These are phyloP conservation scores for Entomobrya proxima DNA, from an alignment of 2,888 invertebrate genomes.

Conservation along the genomic window DNA sequence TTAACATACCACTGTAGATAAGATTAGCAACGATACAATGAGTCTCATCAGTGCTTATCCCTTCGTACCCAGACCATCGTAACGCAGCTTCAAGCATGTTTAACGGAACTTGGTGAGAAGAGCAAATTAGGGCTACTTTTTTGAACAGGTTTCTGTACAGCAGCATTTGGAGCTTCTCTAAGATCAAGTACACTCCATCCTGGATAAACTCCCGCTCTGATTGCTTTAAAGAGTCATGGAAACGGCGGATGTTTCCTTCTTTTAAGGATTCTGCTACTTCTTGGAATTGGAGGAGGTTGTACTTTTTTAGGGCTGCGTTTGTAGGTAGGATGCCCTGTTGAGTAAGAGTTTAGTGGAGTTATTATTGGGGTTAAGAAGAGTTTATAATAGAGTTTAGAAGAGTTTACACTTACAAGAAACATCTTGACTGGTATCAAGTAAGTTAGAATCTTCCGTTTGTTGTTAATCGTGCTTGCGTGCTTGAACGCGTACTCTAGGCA, in stretches of 20 bases:
- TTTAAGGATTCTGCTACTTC: conserved; percentile 92
- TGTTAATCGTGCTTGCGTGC: conserved; percentile 87
- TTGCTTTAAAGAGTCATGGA: conserved; percentile 89
- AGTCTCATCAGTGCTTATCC: conserved; percentile 95
- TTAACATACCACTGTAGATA: conserved; percentile 93
- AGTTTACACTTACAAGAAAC: conserved; percentile 84
- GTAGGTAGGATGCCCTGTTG: conserved; percentile 93
- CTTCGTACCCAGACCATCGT: conserved; percentile 86
- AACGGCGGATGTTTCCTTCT: conserved; percentile 89
- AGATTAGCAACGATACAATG: conserved; percentile 97
- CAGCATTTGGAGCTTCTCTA: conserved; percentile 96
- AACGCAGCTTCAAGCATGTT: conserved; percentile 89
- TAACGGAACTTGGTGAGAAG: conserved; percentile 90
- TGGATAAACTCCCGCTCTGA: conserved; percentile 95
- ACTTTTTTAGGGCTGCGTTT: conserved; percentile 87
- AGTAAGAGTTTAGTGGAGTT: conserved; percentile 60
- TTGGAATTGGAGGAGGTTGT: conserved; percentile 93
- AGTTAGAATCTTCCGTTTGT: conserved; percentile 94
- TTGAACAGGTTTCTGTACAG: conserved; percentile 97
- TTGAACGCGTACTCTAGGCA: conserved; percentile 94
- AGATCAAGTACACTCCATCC: conserved; percentile 97
- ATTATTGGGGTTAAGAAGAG: background rate
- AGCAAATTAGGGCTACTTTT: conserved; percentile 83
- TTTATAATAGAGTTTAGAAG: background rate
- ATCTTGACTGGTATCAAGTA: conserved; percentile 98